These are phyloP conservation scores for Chinchilla lanigera DNA, from an alignment of 2,113 vertebrate genomes.

Conservation along the genomic window DNA sequence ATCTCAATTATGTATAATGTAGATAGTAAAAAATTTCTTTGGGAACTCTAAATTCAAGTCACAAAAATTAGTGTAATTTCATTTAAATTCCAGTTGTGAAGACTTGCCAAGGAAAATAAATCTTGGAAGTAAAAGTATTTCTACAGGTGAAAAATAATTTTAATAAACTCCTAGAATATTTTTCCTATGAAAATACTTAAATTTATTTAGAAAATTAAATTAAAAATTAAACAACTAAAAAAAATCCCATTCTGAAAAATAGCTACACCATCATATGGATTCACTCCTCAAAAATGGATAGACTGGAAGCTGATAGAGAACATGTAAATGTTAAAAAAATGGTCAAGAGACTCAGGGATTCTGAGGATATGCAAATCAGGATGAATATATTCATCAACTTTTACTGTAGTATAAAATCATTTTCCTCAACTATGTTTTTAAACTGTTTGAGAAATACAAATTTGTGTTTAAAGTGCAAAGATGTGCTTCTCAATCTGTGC, in stretches of 20 bases:
- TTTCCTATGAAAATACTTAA: not conserved
- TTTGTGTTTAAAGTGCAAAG: not conserved
- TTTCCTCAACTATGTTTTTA: not conserved
- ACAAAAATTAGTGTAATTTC: not conserved
- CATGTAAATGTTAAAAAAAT: not conserved
- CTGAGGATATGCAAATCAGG: not conserved
- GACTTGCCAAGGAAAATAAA: not conserved
- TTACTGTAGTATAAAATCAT: not conserved
- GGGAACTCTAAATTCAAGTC: not conserved
- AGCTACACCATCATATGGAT: not conserved
- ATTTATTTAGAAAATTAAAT: not conserved
- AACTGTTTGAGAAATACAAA: not conserved
- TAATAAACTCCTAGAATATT: not conserved
- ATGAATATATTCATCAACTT: slow-evolving; percentile 8
- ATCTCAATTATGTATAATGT: not conserved
- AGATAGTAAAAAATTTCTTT: not conserved
- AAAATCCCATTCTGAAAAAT: slow-evolving; percentile 20
- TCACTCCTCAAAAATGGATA: not conserved
- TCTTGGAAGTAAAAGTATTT: not conserved
- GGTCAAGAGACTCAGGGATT: not conserved
- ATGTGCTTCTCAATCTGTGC: not conserved
- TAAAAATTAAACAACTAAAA: not conserved
- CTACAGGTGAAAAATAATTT: not conserved
- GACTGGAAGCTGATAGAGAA: not conserved
- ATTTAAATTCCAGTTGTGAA: not conserved